Percentiles rank a stretch among this genome's conserved stretches.
Evolutionary conservation across 2,113 vertebrate genomes (phyloP).

Genomic region (Arenaria interpres): DNA sequence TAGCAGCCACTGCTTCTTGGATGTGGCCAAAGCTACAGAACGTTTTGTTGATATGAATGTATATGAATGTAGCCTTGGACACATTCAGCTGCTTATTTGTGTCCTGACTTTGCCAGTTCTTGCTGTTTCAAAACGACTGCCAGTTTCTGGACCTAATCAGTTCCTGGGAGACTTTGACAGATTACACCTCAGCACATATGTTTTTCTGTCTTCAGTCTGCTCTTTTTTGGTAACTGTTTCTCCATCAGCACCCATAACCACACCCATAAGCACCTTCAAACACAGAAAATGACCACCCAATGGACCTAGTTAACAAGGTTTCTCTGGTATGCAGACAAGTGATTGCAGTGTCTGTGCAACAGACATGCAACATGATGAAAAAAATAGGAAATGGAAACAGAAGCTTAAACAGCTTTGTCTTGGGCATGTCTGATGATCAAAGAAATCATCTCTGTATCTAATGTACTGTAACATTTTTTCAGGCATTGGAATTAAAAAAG

Average conservation of each 20-base stretch:
- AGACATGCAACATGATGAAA: background rate
- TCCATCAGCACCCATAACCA: background rate
- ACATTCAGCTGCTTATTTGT: background rate
- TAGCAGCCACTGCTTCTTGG: background rate
- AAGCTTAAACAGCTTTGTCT: background rate
- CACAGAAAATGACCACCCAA: background rate
- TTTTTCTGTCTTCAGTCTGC: background rate
- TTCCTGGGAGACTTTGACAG: background rate
- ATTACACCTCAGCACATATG: background rate
- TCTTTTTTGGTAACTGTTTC: background rate
- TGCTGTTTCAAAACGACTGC: background rate
- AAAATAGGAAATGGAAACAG: background rate
- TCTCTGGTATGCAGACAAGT: background rate
- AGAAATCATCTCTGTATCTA: background rate
- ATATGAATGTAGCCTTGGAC: background rate
- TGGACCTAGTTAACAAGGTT: background rate
- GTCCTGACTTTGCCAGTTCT: background rate
- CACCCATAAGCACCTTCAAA: background rate
- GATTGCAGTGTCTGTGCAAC: background rate
- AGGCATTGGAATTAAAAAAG: background rate
- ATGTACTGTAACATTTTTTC: background rate
- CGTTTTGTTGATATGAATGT: rapidly evolving
- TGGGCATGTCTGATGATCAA: background rate
- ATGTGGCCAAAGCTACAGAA: background rate
- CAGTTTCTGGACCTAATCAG: background rate